Conservation (phyloP, 2,797 vertebrate species). For the Huso huso region DNA sequence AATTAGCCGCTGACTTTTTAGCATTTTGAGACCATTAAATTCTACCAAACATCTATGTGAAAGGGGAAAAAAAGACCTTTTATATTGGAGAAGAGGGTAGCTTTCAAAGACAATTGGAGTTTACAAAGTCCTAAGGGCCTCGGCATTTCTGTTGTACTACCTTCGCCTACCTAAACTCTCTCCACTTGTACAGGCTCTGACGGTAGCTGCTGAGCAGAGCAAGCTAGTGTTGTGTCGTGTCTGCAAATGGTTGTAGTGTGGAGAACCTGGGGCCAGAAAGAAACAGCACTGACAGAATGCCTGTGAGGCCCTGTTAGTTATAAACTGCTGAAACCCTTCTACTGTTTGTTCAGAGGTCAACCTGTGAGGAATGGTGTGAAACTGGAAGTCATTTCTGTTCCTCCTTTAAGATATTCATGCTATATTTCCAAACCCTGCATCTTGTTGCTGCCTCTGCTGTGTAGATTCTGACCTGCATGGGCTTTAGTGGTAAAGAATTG, state of each 20-base stretch:
- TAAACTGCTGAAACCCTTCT: no score
- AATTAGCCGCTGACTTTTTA: not conserved
- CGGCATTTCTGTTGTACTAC: not conserved
- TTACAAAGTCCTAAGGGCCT: not conserved
- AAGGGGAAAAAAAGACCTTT: not conserved
- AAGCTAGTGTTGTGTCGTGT: not conserved
- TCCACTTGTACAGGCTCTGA: slow-evolving; percentile 1
- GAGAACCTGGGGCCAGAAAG: not conserved
- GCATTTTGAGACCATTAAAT: not conserved
- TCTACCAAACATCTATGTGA: not conserved
- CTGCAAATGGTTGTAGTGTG: not conserved
- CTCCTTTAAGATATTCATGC: no score
- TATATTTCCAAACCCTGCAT: no score
- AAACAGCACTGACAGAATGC: not conserved
- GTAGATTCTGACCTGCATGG: no score
- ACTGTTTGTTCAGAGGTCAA: no score
- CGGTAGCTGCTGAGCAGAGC: not conserved
- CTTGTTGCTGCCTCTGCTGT: no score
- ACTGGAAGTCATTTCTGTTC: no score
- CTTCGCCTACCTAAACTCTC: not conserved
- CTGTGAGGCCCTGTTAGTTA: no score
- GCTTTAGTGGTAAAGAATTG: no score
- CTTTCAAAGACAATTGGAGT: not conserved
- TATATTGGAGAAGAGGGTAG: not conserved
- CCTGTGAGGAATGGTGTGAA: no score